A percentile compares a stretch with the other conserved stretches of the same genome.
These are phyloP conservation scores for Acanthosepion lycidas DNA, from an alignment of 2,888 invertebrate species.

Conservation along the genomic window DNA sequence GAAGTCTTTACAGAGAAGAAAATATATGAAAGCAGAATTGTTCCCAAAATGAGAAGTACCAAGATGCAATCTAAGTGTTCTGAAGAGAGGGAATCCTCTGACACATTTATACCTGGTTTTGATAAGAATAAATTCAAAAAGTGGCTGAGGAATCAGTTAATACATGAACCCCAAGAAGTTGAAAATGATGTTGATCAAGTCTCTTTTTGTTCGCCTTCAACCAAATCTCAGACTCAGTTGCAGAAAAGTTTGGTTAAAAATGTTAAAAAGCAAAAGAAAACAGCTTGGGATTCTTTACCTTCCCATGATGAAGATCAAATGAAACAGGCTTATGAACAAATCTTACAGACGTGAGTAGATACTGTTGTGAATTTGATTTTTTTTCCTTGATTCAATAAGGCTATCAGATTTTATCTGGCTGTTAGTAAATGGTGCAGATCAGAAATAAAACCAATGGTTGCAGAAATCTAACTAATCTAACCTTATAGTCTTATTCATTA, in stretches of 20 bases:
- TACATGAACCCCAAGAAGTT: background rate
- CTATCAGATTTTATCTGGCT: too few relatives aligned
- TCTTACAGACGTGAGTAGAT: conserved; percentile 63
- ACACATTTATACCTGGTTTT: background rate
- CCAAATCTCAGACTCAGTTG: background rate
- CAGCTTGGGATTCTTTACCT: conserved; percentile 52
- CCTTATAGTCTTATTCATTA: too few relatives aligned
- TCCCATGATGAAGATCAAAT: conserved; percentile 55
- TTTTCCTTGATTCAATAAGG: too few relatives aligned
- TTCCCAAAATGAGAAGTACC: background rate
- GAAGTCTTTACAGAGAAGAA: background rate
- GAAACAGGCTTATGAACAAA: conserved; percentile 65
- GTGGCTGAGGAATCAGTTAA: conserved; percentile 10
- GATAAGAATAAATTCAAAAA: conserved; percentile 1
- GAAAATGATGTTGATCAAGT: background rate
- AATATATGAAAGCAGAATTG: background rate
- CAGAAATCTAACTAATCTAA: too few relatives aligned
- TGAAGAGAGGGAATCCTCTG: background rate
- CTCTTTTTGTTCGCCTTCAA: background rate
- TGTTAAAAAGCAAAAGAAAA: conserved; percentile 42
- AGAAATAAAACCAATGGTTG: too few relatives aligned
- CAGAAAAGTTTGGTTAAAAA: background rate
- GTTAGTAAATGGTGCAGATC: too few relatives aligned
- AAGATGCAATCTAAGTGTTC: background rate
- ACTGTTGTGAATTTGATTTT: background rate